These are phyloP conservation scores for Leucania comma DNA, from an alignment of 2,888 invertebrate genomes.

Conservation along the genomic window DNA sequence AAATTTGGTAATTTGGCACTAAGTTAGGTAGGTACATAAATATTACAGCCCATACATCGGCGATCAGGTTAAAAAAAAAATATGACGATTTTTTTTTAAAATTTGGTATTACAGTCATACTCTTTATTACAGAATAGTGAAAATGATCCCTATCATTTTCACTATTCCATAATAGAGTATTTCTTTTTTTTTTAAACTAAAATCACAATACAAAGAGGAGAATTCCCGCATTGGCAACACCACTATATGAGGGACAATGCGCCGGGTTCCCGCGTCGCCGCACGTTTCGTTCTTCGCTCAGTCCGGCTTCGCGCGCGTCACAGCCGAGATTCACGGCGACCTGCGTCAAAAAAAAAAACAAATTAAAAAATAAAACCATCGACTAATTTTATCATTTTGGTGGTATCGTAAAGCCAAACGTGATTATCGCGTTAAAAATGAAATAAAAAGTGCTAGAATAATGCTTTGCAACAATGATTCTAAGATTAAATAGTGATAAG, in stretches of 20 bases:
- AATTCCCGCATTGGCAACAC: conserved; percentile 67
- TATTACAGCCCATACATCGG: too few species aligned
- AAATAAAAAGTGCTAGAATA: conserved; percentile 62
- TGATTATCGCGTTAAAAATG: conserved; percentile 53
- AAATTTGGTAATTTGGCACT: background rate
- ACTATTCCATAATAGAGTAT: too few species aligned
- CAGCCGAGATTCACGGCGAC: conserved; percentile 78
- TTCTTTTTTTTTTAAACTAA: too few species aligned
- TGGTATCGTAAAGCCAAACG: conserved; percentile 42
- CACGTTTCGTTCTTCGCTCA: conserved; percentile 66
- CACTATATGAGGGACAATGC: conserved; percentile 58
- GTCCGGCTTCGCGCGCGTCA: conserved; percentile 84
- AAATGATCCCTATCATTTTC: too few species aligned
- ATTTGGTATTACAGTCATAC: too few species aligned
- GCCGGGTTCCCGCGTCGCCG: conserved; percentile 71
- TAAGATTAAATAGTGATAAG: conserved; percentile 81
- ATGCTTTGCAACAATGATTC: conserved; percentile 83
- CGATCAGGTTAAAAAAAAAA: too few species aligned
- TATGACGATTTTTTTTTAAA: too few species aligned
- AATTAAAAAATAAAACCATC: conserved; percentile 45
- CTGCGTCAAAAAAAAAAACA: conserved; percentile 60
- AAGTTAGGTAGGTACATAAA: too few species aligned
- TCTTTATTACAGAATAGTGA: too few species aligned
- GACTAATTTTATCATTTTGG: conserved; percentile 41
- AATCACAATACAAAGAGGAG: conserved; percentile 29